phyloP scores from a whole-genome alignment of 2,797 vertebrate genomes.

The Notamacropus eugenii region DNA sequence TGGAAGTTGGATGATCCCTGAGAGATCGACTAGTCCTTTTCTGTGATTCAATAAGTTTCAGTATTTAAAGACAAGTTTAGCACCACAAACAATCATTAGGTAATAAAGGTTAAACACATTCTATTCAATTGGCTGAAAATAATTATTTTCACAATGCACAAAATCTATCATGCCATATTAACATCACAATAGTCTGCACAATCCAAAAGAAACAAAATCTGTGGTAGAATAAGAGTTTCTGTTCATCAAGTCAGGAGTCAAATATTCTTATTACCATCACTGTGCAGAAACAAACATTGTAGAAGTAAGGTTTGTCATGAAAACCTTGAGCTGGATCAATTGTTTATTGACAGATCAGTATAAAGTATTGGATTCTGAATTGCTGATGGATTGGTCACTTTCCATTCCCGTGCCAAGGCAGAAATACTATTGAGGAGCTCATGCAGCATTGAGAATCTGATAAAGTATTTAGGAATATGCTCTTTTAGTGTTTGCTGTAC shows the following conservation, averaged over 20 bases:
- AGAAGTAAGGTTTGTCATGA: conserved; percentile 59
- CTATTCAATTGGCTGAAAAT: neutral
- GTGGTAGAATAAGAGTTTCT: neutral
- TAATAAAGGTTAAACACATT: neutral
- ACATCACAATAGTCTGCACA: neutral
- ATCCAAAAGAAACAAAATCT: neutral
- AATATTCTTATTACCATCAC: conserved; percentile 39
- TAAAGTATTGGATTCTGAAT: conserved; percentile 69
- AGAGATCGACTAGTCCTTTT: neutral
- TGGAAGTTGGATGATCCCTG: neutral
- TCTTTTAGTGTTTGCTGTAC: too few species aligned
- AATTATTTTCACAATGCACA: neutral
- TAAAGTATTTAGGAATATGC: too few species aligned
- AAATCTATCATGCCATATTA: neutral
- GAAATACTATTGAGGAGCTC: neutral
- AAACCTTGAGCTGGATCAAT: conserved; percentile 72
- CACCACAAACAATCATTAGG: neutral
- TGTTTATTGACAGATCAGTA: conserved; percentile 63
- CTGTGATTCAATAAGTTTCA: neutral
- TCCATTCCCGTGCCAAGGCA: conserved; percentile 32
- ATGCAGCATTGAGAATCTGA: neutral
- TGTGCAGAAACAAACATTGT: conserved; percentile 68
- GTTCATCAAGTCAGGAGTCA: neutral
- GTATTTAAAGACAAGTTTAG: neutral
- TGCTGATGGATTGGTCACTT: conserved; percentile 52